Evolutionary conservation across 2,888 invertebrate species (phyloP).

Genomic region (Callimorpha dominula): DNA sequence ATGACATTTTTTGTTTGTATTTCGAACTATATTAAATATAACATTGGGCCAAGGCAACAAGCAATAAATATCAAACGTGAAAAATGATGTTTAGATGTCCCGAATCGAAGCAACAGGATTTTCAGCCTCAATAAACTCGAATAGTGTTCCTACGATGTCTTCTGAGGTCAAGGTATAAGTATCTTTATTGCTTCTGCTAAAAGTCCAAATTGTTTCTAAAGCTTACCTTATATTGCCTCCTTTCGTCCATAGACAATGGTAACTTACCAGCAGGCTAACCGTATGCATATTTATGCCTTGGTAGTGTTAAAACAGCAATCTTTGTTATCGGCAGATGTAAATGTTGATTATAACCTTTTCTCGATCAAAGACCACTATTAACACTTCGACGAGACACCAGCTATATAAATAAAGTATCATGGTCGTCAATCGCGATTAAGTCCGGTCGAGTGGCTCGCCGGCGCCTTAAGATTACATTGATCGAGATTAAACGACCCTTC

Average conservation of each 20-base stretch:
- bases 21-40: not conserved
- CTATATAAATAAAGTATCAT: constrained; percentile 16
- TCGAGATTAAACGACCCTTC: constrained; percentile 25
- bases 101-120: not conserved
- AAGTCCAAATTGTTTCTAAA: not conserved
- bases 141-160: not conserved
- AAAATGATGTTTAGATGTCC: not conserved
- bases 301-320: not conserved
- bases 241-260: too few relatives aligned
- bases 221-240: too few relatives aligned
- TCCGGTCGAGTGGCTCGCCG: constrained; percentile 22
- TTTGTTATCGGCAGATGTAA: not conserved
- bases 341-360: constrained; percentile 1
- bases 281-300: not conserved
- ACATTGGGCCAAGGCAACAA: not conserved
- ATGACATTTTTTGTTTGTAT: not conserved
- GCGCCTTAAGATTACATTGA: constrained; percentile 43
- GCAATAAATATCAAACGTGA: too few relatives aligned
- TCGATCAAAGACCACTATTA: constrained; percentile 4
- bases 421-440: constrained; percentile 21
- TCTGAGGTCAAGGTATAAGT: not conserved
- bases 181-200: not conserved
- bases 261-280: not conserved
- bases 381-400: not conserved
- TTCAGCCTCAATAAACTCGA: not conserved